A percentile compares a stretch with the other conserved stretches of the same genome.
phyloP scores from a whole-genome alignment of 2,113 vertebrate species.

The Toxotes chatareus region DNA sequence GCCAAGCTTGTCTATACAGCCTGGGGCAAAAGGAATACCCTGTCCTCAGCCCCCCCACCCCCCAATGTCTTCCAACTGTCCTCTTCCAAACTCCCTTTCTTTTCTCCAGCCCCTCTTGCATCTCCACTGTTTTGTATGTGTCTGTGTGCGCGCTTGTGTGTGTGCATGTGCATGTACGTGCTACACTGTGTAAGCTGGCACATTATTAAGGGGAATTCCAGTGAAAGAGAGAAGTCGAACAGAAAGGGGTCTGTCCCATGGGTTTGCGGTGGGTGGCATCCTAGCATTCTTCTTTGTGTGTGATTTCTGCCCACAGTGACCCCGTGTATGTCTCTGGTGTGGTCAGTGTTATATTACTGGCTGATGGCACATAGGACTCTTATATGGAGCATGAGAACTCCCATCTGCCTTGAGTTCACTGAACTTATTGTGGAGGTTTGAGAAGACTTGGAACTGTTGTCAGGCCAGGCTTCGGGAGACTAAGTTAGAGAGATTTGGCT shows the following conservation, averaged over 20 bases:
- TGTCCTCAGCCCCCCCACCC: conserved; percentile 11
- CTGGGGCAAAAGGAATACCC: conserved; percentile 64
- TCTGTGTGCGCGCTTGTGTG: conserved; percentile 35
- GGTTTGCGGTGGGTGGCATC: conserved; percentile 82
- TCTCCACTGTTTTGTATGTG: conserved; percentile 27
- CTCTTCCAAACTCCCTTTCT: conserved; percentile 52
- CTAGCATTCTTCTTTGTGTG: conserved; percentile 78
- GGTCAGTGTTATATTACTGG: conserved; percentile 60
- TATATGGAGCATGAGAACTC: conserved; percentile 58
- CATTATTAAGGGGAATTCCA: conserved; percentile 82
- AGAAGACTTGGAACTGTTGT: conserved; percentile 58
- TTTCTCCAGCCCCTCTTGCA: conserved; percentile 18
- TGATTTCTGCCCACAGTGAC: conserved; percentile 79
- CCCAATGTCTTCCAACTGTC: conserved; percentile 69
- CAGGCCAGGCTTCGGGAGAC: conserved; percentile 46
- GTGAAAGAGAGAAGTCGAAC: conserved; percentile 74
- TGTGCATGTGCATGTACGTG: conserved; percentile 52
- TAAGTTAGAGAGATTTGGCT: conserved; percentile 63
- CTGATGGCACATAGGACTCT: conserved; percentile 53
- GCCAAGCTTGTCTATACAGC: conserved; percentile 64
- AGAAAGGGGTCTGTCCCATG: conserved; percentile 81
- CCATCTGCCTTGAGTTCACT: conserved; percentile 60
- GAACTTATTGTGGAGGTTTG: conserved; percentile 58
- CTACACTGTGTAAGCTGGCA: conserved; percentile 73
- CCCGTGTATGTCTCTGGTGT: conserved; percentile 63